phyloP scores from a whole-genome alignment of 2,113 vertebrate species.

The Zeus faber region DNA sequence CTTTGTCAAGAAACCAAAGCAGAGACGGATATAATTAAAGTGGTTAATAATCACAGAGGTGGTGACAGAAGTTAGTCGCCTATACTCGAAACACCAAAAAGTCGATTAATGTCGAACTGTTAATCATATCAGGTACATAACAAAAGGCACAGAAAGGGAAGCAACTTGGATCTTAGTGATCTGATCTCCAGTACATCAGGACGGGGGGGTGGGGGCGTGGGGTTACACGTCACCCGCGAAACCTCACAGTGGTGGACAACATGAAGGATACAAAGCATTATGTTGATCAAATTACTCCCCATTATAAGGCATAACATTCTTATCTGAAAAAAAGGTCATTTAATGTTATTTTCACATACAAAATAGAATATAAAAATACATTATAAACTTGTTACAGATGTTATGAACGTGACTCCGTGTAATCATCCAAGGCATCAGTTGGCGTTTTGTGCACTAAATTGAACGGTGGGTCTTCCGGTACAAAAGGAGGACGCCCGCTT shows the following conservation, averaged over 20 bases:
- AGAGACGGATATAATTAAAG: slow-evolving; percentile 79
- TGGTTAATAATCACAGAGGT: slow-evolving; percentile 93
- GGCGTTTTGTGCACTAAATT: slow-evolving; percentile 63
- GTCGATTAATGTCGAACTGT: slow-evolving; percentile 92
- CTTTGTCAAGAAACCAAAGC: slow-evolving; percentile 79
- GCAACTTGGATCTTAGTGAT: slow-evolving; percentile 82
- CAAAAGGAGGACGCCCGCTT: slow-evolving; percentile 78
- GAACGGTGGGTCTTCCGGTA: slow-evolving; percentile 77
- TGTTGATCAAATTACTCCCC: slow-evolving; percentile 43
- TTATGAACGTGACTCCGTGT: slow-evolving; percentile 87
- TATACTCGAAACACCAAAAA: slow-evolving; percentile 81
- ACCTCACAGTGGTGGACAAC: slow-evolving; percentile 10
- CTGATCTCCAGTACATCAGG: slow-evolving; percentile 66
- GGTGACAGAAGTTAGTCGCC: slow-evolving; percentile 91
- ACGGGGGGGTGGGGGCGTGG: slow-evolving; percentile 19
- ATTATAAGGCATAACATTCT: slow-evolving; percentile 78
- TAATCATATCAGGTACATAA: slow-evolving; percentile 68
- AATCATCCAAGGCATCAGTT: slow-evolving; percentile 24
- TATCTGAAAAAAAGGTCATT: slow-evolving; percentile 90
- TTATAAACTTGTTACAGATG: slow-evolving; percentile 99
- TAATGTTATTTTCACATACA: slow-evolving; percentile 98
- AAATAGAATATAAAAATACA: slow-evolving; percentile 99
- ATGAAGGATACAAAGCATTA: slow-evolving; percentile 23
- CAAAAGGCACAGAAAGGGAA: slow-evolving; percentile 93
- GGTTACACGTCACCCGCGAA: slow-evolving; percentile 22